Evolutionary conservation across 1,140 invertebrate species (phyloP).

Genomic region (Dreissena polymorpha): DNA sequence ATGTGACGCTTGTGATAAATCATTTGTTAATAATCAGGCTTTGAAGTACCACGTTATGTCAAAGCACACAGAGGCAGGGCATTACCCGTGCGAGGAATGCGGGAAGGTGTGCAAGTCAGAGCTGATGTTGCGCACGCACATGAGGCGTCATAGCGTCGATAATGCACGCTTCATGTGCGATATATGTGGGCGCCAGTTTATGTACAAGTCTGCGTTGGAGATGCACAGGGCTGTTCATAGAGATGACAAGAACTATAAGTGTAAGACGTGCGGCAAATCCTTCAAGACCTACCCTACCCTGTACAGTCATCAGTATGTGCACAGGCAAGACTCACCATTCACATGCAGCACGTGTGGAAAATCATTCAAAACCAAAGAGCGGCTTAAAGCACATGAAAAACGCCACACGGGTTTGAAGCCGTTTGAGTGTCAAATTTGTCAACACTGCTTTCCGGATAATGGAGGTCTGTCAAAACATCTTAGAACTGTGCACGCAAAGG

Average conservation of each 20-base stretch:
- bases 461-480: conserved; percentile 77
- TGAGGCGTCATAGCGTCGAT: conserved; percentile 70
- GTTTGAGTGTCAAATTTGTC: conserved; percentile 82
- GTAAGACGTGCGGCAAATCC: conserved; percentile 69
- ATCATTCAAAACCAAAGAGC: conserved; percentile 83
- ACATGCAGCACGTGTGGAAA: conserved; percentile 83
- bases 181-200: conserved; percentile 74
- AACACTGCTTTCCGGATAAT: conserved; percentile 76
- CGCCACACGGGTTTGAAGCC: conserved; percentile 81
- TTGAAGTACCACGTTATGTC: conserved; percentile 84
- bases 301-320: conserved; percentile 82
- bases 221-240: conserved; percentile 68
- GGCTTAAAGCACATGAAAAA: conserved; percentile 81
- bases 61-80: conserved; percentile 74
- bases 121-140: conserved; percentile 66
- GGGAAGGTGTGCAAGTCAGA: conserved; percentile 73
- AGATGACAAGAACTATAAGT: conserved; percentile 66
- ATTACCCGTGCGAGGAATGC: conserved; percentile 70
- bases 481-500: conserved; percentile 73
- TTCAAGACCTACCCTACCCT: conserved; percentile 75
- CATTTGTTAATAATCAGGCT: conserved; percentile 93
- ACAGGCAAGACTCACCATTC: conserved; percentile 78
- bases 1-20: conserved; percentile 87
- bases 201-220: conserved; percentile 74
- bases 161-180: conserved; percentile 74